Evolutionary conservation across 2,113 vertebrate species (phyloP).

Genomic region (Upupa epops): DNA sequence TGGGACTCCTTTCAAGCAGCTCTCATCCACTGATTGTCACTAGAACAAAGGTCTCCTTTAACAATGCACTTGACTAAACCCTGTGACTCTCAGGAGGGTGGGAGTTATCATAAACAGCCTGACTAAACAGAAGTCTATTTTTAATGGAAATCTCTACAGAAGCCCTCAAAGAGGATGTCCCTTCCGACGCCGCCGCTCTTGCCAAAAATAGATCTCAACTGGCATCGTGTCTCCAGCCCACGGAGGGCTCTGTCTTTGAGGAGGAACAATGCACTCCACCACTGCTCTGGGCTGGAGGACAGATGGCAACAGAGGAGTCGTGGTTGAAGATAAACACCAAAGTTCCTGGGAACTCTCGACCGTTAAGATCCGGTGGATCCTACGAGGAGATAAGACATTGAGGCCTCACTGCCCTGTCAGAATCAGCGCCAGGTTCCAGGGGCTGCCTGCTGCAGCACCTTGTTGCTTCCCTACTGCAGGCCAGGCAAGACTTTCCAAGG

Average conservation of each 20-base stretch:
- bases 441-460: neutral
- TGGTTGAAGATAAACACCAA: neutral
- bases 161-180: conserved; percentile 25
- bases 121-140: conserved; percentile 42
- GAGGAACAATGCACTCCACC: neutral
- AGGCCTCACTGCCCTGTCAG: no score
- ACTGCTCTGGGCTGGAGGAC: neutral
- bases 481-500: neutral
- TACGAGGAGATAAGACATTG: neutral
- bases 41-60: conserved; percentile 29
- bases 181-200: neutral
- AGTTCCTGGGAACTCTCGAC: neutral
- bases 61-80: conserved; percentile 34
- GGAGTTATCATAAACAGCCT: neutral
- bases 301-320: neutral
- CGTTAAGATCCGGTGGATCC: neutral
- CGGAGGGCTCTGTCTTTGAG: neutral
- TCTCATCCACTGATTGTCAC: neutral
- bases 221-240: neutral
- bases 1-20: neutral
- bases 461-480: neutral
- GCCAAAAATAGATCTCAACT: conserved; percentile 14
- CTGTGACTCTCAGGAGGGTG: neutral
- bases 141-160: conserved; percentile 17
- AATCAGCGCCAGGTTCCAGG: no score